A percentile compares a stretch with the other conserved stretches of the same genome.
These are phyloP conservation scores for Menidia beryllina DNA, from an alignment of 2,113 vertebrate species.

Conservation along the genomic window DNA sequence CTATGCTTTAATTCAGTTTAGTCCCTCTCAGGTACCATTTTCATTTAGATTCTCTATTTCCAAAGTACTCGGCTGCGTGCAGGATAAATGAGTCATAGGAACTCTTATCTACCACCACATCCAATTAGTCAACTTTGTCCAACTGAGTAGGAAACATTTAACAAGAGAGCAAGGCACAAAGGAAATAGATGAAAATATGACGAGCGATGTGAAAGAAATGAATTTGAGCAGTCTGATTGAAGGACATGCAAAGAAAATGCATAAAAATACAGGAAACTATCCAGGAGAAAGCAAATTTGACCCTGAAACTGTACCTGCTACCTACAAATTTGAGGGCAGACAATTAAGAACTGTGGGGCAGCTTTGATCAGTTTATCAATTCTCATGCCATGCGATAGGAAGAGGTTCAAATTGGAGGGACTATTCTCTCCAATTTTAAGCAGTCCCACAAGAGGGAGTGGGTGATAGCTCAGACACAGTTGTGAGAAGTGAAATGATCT, in stretches of 20 bases:
- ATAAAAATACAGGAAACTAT: too few species aligned
- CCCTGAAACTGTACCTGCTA: conserved; percentile 30
- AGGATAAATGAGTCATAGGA: conserved; percentile 3
- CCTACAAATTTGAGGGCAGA: conserved; percentile 39
- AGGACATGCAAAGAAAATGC: too few species aligned
- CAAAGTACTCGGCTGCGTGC: background rate
- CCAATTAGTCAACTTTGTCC: conserved; percentile 35
- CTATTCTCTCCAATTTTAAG: conserved; percentile 2
- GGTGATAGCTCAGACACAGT: background rate
- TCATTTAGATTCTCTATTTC: conserved; percentile 17
- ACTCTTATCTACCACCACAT: conserved; percentile 33
- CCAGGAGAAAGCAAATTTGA: conserved; percentile 2
- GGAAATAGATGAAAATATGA: background rate
- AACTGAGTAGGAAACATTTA: conserved; percentile 7
- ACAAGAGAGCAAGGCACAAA: background rate
- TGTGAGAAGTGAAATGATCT: background rate
- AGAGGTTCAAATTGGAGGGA: conserved; percentile 29
- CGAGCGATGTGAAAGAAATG: background rate
- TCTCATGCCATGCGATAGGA: conserved; percentile 47
- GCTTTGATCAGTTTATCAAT: conserved; percentile 8
- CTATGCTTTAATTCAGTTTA: conserved; percentile 12
- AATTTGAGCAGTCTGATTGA: background rate
- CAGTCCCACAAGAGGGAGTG: conserved; percentile 18
- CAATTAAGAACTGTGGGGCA: conserved; percentile 24
- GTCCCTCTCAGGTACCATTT: conserved; percentile 7